Base-by-base conservation (phyloP, 2,888 invertebrate genomes). In the Gasteruption jaculator region DNA sequence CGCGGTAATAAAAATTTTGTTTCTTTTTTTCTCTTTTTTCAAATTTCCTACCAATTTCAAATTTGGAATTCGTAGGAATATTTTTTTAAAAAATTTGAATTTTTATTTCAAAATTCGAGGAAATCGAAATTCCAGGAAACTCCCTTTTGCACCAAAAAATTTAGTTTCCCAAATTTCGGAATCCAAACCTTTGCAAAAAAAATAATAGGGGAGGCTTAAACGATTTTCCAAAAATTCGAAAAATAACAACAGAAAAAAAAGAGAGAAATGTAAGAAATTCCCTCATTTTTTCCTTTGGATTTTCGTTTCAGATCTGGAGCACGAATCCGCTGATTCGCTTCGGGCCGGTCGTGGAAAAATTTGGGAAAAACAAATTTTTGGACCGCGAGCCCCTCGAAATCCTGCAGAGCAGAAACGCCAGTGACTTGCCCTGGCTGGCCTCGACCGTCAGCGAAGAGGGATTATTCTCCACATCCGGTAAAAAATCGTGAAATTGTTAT, bases 291-390 rank as follows among this genome's bases (percentile, higher is more conserved):
- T n/a, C n/a, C n/a, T n/a, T n/a, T n/a, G n/a, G n/a, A n/a, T n/a
- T n/a, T n/a, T n/a, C n/a, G n/a, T 68, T 68, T 24, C 41, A 76
- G 76, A 72, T 74, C 12, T 77, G 74, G 69, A 63, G 79, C 12
- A 80, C 82, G 54, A 76, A 78, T 60, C 77, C 85, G 47, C 83
- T 82, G 60, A 76, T 82, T 0, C 79, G 82, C 0, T 85, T 86
- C 61, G 82, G 79, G 0, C 83, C 85, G 0, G 37, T 37, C 4
- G 29, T 37, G 7, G 37, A 37, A 37, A 37, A 37, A 27, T 16
- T 11, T n/a, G 27, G 27, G 5, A 26, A 22, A 19, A 21, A 26
- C 16, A 11, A 26, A 3, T 37, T 37, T 20, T 27, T 37, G 7
- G 37, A 37, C 4, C 10, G 15, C 12, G 18, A 18, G 10, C 37